Base-by-base conservation (phyloP, 92 coral and sea anemone genomes). In the Actinernus sp. region DNA sequence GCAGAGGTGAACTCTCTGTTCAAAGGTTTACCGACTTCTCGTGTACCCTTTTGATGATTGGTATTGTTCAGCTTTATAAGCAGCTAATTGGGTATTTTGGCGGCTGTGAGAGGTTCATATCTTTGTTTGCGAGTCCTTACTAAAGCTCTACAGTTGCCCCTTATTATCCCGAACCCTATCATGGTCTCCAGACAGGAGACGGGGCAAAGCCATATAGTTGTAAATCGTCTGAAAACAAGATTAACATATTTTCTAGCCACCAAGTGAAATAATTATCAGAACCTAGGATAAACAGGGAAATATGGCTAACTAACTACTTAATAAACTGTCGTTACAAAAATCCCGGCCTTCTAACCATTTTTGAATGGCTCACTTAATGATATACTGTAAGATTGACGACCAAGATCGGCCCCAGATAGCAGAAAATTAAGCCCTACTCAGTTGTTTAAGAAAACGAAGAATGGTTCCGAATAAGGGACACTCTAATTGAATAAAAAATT, bases 161-260 rank as follows among this genome's bases (percentile, higher is more conserved):
- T 51, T 55, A 52, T 66, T 50, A 66, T 26, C 38, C 26, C 61
- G 31, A 68, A 48, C 33, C 33, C 33, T n/a, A 0, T 4, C 26
- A 16, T 34, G 51, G 36, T 62, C 30, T 39, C 65, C 21, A 51
- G 30, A 0, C 7, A 26, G 10, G 52, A 34, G 17, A 55, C 26
- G 13, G 53, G 6, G 60, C 11, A 21, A 68, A 68, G 48, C 63
- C 63, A 7, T 68, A 68, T 62, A 55, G 14, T 14, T 17, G 29
- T 12, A 14, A 17, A 63, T 63, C 36, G 11, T 21, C 1, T 27
- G 14, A 10, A 23, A 68, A 54, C 31, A 18, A 54, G 14, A 68
- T 68, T 68, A 68, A 13, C 75, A 68, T 68, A 68, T 51, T 68
- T 68, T 68, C 75, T 68, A 58, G 75, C 27, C 75, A 54, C 51